Evolutionary conservation across 1,140 invertebrate species (phyloP), one percentile per base, ranked within the genome.

Genomic region (Pseudomyrmex dendroicus): DNA sequence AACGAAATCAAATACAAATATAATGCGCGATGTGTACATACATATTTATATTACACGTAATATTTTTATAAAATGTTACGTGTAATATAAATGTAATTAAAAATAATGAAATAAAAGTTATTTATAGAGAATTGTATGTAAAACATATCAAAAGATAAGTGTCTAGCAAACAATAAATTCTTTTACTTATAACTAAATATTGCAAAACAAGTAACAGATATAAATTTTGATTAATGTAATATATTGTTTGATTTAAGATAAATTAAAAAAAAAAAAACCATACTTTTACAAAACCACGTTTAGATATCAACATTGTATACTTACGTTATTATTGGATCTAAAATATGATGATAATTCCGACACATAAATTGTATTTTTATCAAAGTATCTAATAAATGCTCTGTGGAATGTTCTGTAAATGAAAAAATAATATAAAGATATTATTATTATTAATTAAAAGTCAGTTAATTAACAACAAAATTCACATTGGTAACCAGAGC

Each of bases 251-350:
- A 76, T 73, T 50, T 46, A n/a, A 25, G 22, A 70, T 70, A 13
- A 17, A 35, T 35, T 72, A n/a, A 1, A 35, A 0, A 7, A n/a
- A 1, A 35, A 0, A 7, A 70, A 54, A 46, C 20, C 52, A 78
- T 35, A 9, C 35, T 35, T 35, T 50, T 77, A n/a, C n/a, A 56
- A 52, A 4, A 9, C 17, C 4, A 46, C 44, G 17, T 70, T 70
- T 68, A 77, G 3, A 48, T 62, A 64, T 2, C 17, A 57, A 54
- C 8, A 22, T 61, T 17, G 20, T 61, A 52, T 89, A 93, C 94
- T 94, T 86, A 94, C 94, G 76, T 89, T 84, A 94, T 86, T 82
- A 94, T 63, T 76, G 93, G 91, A 90, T 94, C 89, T 84, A 94
- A 90, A 86, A 94, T 94, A 62, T 89, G 86, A 62, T 88, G 89